Evolutionary conservation across 2,797 vertebrate species (phyloP).

Genomic region (Xiphophorus birchmanni): DNA sequence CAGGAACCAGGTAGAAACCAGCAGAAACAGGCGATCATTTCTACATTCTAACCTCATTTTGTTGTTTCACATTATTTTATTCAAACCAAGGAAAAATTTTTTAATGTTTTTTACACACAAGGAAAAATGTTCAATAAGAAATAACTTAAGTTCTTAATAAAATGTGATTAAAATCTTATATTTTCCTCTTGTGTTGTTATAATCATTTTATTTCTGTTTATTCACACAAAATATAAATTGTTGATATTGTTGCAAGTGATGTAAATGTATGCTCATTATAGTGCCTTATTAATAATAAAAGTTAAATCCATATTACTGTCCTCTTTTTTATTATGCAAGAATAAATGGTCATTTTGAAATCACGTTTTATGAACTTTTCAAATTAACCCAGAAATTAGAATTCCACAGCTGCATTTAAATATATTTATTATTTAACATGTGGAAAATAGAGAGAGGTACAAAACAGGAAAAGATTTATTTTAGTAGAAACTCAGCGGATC

Average conservation of each 20-base stretch:
- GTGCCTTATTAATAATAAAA: not conserved
- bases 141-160: not conserved
- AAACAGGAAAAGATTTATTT: not conserved
- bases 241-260: not conserved
- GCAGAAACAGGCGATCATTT: not conserved
- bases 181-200: not conserved
- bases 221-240: not conserved
- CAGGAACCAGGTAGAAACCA: not conserved
- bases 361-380: not conserved
- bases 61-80: not conserved
- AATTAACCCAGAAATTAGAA: not conserved
- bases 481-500: not conserved
- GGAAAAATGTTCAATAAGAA: not conserved
- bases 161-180: not conserved
- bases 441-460: not conserved
- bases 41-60: not conserved
- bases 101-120: not conserved
- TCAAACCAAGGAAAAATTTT: not conserved
- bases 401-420: not conserved
- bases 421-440: slow-evolving; percentile 12
- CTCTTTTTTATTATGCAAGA: slow-evolving; percentile 1
- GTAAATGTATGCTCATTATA: not conserved
- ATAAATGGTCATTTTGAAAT: not conserved
- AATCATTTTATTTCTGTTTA: not conserved
- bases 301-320: not conserved